Evolutionary conservation across 2,797 vertebrate species (phyloP), one percentile per base, ranked within the genome.

Genomic region (Peromyscus aztecus): DNA sequence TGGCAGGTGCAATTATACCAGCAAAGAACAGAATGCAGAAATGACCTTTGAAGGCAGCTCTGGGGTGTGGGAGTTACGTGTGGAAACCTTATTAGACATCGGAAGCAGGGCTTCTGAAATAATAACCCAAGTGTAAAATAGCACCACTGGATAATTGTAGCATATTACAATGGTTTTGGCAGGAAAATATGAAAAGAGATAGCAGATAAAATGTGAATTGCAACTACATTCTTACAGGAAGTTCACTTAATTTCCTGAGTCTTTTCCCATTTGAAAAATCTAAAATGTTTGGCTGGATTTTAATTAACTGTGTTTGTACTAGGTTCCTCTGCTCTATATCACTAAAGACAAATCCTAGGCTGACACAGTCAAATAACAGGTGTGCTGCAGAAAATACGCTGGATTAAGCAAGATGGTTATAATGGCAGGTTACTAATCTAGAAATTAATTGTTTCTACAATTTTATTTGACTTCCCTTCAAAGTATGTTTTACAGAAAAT

Each of bases 1-100:
- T 97, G 96, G 97, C 96, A 97, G 96, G 97, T 97, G 97, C 94
- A 97, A 97, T 98, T 98, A 98, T 96, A 89, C 95, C 13, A 7
- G 96, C 92, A 95, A 95, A 94, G 95, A 97, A 89, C 3, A 86
- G 92, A 63, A 96, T 96, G 97, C 92, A 98, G 94, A 96, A 98
- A 96, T 97, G 98, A 97, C 96, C 97, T 98, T 97, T 98, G 96
- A 96, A 97, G 96, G 97, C 91, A 97, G 97, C 97, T 96, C 94
- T 83, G 34, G 96, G 94, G 92, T 97, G 95, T 96, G 90, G 95
- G 95, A 96, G 97, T 95, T 90, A 73, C 63, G 89, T 96, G 97
- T 96, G 94, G 94, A 97, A 97, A 94, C 94, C 97, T 97, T 96
- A 97, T 97, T 96, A 97, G 94, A 96, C 91, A 95, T 96, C 71